These are phyloP conservation scores for Gryon sp. DNA, from an alignment of 1,140 invertebrate genomes.

Conservation along the genomic window DNA sequence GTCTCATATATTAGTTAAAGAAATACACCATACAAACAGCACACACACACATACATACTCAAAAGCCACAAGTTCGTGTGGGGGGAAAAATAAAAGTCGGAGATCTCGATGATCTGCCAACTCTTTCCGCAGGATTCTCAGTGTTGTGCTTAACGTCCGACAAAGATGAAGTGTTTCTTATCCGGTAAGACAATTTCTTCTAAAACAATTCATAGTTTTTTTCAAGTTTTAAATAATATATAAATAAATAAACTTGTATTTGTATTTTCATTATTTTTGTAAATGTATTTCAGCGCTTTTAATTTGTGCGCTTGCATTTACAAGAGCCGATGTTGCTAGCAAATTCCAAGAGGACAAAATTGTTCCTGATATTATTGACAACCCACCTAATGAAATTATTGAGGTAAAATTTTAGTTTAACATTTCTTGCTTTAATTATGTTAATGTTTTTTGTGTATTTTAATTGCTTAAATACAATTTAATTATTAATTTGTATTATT, in stretches of 20 bases:
- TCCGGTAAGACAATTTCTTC: conserved; percentile 32
- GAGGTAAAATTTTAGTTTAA: conserved; percentile 69
- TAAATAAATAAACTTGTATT: no score
- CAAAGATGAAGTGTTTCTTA: conserved; percentile 34
- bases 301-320: conserved; percentile 60
- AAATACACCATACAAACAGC: conserved; percentile 2
- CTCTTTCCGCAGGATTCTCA: conserved; percentile 7
- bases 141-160: conserved; percentile 2
- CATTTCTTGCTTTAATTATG: no score
- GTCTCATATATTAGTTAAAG: not conserved
- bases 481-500: conserved; percentile 21
- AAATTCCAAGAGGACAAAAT: conserved; percentile 77
- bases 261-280: no score
- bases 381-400: conserved; percentile 72
- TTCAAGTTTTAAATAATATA: not conserved
- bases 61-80: no score
- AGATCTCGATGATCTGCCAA: conserved; percentile 11
- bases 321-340: conserved; percentile 66
- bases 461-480: no score
- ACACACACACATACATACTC: no score
- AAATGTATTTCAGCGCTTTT: conserved; percentile 65
- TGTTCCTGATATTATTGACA: conserved; percentile 79
- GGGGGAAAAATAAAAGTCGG: conserved; percentile 37
- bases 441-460: no score
- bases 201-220: not conserved